phyloP scores from a whole-genome alignment of 1,140 invertebrate species.

The Neomicropteryx cornuta region DNA sequence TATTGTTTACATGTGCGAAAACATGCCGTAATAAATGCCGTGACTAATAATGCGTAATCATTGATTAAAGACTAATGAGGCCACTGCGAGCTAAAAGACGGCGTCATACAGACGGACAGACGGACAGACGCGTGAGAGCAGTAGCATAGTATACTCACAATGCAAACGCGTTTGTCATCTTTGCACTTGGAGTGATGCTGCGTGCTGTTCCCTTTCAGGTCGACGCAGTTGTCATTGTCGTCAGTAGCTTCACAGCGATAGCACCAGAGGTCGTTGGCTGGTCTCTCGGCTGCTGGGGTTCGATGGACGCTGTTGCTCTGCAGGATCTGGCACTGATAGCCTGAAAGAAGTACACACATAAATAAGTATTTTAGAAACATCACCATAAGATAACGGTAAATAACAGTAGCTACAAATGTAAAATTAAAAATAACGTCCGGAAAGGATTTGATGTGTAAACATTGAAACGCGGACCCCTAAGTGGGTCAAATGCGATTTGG shows the following conservation, averaged over 20 bases:
- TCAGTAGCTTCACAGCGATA: conserved; percentile 69
- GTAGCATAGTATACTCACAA: conserved; percentile 41
- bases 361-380: too few species aligned
- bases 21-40: too few species aligned
- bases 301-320: conserved; percentile 53
- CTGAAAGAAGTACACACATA: too few species aligned
- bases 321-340: conserved; percentile 14
- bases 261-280: conserved; percentile 66
- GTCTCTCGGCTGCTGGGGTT: conserved; percentile 61
- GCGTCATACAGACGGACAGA: background rate
- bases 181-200: conserved; percentile 57
- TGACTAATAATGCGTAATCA: too few species aligned
- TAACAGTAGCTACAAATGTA: too few species aligned
- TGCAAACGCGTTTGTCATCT: conserved; percentile 63
- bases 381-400: too few species aligned
- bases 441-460: too few species aligned
- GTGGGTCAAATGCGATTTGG: too few species aligned
- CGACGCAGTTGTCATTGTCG: conserved; percentile 55
- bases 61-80: too few species aligned
- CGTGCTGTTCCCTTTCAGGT: conserved; percentile 47
- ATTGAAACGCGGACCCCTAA: too few species aligned
- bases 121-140: background rate
- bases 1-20: too few species aligned
- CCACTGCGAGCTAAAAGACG: background rate
- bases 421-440: too few species aligned